phyloP scores from a whole-genome alignment of 2,888 invertebrate species.

The Pegoplata infirma region DNA sequence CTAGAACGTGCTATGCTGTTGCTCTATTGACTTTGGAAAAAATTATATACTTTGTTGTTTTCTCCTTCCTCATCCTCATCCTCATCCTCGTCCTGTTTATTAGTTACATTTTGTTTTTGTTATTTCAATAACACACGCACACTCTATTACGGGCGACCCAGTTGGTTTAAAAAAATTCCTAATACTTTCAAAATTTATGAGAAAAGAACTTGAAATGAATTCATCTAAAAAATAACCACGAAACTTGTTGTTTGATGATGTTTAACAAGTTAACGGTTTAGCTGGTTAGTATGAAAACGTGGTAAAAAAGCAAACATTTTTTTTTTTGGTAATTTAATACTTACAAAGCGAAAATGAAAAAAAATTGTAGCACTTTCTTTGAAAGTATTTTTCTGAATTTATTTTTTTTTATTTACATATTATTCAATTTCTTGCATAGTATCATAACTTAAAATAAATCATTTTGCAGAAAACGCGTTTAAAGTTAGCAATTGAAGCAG shows the following conservation, averaged over 20 bases:
- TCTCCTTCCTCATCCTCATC: background rate
- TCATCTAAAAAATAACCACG: conserved; percentile 1
- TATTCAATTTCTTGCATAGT: too few relatives aligned
- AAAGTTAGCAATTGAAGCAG: too few relatives aligned
- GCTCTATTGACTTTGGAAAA: conserved; percentile 53
- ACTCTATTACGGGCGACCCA: background rate
- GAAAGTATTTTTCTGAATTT: too few relatives aligned
- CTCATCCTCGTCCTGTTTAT: conserved; percentile 14
- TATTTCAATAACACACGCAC: conserved; percentile 1
- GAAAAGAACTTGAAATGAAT: background rate
- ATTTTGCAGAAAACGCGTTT: too few relatives aligned
- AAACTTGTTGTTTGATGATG: conserved; percentile 18
- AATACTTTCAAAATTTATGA: background rate
- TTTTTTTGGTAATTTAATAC: background rate
- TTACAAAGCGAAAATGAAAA: too few relatives aligned
- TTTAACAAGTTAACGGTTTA: conserved; percentile 5
- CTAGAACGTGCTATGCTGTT: conserved; percentile 34
- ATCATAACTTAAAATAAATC: too few relatives aligned
- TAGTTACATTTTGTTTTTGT: background rate
- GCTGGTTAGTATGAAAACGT: background rate
- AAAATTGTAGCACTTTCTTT: too few relatives aligned
- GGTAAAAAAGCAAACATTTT: background rate
- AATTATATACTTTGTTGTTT: background rate
- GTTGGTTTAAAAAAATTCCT: conserved; percentile 1
- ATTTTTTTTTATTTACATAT: too few relatives aligned